A percentile compares a stretch with the other conserved stretches of the same genome.
Conservation (phyloP, 2,113 vertebrate genomes). For the Suncus etruscus region DNA sequence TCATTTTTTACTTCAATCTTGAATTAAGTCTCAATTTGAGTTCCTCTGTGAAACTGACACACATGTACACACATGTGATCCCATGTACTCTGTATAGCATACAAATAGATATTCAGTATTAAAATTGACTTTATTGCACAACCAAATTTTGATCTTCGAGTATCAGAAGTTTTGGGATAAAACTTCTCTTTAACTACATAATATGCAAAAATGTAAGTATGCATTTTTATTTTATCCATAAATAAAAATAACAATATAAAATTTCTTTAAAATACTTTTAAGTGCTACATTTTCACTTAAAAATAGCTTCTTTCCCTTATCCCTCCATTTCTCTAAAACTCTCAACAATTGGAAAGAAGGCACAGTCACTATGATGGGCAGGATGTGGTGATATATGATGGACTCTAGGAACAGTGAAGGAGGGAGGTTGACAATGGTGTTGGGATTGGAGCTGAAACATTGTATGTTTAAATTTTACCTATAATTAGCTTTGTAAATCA, state of each 20-base stretch:
- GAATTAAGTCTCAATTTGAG: constrained; percentile 44
- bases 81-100: background rate
- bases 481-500: too few relatives aligned
- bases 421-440: too few relatives aligned
- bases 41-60: background rate
- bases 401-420: too few relatives aligned
- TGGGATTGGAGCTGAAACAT: too few relatives aligned
- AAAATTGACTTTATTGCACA: background rate
- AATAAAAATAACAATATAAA: constrained; percentile 28
- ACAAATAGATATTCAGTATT: background rate
- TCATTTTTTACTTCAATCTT: constrained; percentile 40
- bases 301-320: background rate
- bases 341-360: background rate
- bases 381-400: too few relatives aligned
- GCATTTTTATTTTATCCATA: constrained; percentile 32
- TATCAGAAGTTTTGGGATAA: constrained; percentile 19
- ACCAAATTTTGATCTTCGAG: constrained; percentile 41
- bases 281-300: background rate
- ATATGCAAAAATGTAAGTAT: constrained; percentile 21
- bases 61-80: background rate
- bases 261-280: background rate
- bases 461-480: too few relatives aligned
- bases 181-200: constrained; percentile 21
- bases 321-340: background rate
- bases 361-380: background rate